Evolutionary conservation across 2,888 invertebrate species (phyloP), one percentile per base, ranked within the genome.

Genomic region (Polydrusus pterygomalis): DNA sequence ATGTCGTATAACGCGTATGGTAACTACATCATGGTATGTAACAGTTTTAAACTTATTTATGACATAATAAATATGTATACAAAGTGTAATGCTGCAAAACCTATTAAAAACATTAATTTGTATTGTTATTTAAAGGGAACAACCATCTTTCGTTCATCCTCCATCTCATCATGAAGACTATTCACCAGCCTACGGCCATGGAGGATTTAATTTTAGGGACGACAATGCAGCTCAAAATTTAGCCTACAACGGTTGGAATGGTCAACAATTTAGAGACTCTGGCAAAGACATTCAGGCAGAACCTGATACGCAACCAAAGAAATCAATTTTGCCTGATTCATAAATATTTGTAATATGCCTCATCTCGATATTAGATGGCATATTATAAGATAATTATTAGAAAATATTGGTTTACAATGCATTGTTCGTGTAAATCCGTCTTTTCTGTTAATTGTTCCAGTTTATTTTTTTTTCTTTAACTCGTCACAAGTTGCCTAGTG

Each of bases 181-280:
- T 43, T 64, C 70, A 15, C 73, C 77, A 17, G 67, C 71, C 51
- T 86, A 86, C 81, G 83, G 84, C 3, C 78, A 78, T 40, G 77
- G 90, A n/a, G 71, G 75, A 11, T 89, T 93, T 9, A 90, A 93
- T 70, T 94, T 93, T 84, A 90, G 92, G 38, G 92, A 93, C 70
- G 91, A 92, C 45, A 88, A 87, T 70, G 89, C 91, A 0, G 87
- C 86, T n/a, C 93, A 93, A 78, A 91, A 94, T 82, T 88, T 94
- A 18, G 94, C 94, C 0, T 95, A 94, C 86, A 92, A 92, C 78
- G 94, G 93, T 11, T 94, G 94, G 90, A 83, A 84, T 38, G 38
- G 58, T 11, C 90, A 93, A 79, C 90, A 93, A 79, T 93, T 91
- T 82, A 90, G 93, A 78, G 81, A 80, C 73, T 73, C 76, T 34